Percentiles rank a stretch among this genome's conserved stretches.
These are phyloP conservation scores for Chelonus insularis DNA, from an alignment of 1,140 invertebrate species.

Conservation along the genomic window DNA sequence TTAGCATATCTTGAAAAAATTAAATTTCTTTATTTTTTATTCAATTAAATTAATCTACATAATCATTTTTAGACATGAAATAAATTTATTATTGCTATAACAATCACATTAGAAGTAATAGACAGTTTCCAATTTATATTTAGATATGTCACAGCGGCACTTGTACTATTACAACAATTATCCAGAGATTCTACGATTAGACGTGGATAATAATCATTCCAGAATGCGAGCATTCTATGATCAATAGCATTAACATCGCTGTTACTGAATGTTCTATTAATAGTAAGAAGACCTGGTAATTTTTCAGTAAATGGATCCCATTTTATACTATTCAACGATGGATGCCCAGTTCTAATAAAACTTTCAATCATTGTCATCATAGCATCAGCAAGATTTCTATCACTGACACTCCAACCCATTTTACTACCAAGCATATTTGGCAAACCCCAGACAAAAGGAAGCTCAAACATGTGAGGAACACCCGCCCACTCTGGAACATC, in stretches of 20 bases:
- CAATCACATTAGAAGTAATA: constrained; percentile 16
- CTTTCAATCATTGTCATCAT: constrained; percentile 77
- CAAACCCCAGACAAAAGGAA: constrained; percentile 77
- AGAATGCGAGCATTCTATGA: constrained; percentile 77
- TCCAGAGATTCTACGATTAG: constrained; percentile 67
- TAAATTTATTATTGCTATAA: constrained; percentile 1
- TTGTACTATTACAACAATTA: constrained; percentile 69
- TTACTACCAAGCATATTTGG: constrained; percentile 66
- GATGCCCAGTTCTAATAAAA: constrained; percentile 73
- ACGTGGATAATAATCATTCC: constrained; percentile 79
- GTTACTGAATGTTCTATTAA: constrained; percentile 76
- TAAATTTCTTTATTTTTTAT: constrained; percentile 1
- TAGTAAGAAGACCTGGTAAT: constrained; percentile 69
- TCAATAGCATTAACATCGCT: constrained; percentile 66
- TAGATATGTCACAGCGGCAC: constrained; percentile 18
- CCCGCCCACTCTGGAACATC: constrained; percentile 73
- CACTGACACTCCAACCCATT: constrained; percentile 71
- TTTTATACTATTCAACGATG: constrained; percentile 67
- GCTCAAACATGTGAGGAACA: constrained; percentile 77
- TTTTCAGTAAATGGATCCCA: constrained; percentile 71
- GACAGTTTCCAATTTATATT: constrained; percentile 2
- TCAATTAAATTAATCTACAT: not conserved
- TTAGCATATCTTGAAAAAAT: too few relatives aligned
- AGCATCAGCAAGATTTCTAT: constrained; percentile 75
- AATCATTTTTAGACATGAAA: constrained; percentile 5